These are phyloP conservation scores for Stegodyphus dumicola DNA, from an alignment of 1,140 invertebrate genomes.

Conservation along the genomic window DNA sequence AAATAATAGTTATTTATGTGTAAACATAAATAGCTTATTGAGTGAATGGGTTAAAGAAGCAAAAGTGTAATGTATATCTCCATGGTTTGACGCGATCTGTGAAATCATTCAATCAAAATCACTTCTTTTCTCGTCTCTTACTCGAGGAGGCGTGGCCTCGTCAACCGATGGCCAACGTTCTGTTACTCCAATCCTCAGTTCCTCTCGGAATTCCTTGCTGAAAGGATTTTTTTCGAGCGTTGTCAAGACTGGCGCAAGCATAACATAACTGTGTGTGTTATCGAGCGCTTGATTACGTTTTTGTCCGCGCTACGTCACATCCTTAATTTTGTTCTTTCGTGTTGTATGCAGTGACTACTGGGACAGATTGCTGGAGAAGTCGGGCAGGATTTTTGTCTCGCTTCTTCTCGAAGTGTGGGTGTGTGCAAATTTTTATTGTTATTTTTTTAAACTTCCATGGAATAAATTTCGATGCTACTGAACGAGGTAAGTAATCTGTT, in stretches of 20 bases:
- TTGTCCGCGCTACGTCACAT: no score
- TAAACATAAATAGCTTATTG: background rate
- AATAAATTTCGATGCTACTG: no score
- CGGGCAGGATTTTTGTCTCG: no score
- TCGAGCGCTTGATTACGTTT: background rate
- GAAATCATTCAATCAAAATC: conserved; percentile 13
- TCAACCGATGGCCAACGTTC: background rate
- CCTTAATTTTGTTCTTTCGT: no score
- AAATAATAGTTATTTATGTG: background rate
- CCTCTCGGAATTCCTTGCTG: no score
- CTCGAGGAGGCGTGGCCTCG: background rate
- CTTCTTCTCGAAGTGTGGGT: no score
- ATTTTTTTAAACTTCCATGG: no score
- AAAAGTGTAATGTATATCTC: background rate
- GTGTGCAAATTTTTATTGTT: no score
- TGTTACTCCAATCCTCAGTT: background rate
- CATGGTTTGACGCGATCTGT: background rate
- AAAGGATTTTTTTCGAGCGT: background rate
- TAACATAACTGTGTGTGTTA: background rate
- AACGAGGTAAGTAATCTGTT: no score
- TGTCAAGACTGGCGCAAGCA: background rate
- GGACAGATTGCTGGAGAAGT: no score
- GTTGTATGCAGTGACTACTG: no score
- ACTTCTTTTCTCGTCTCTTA: background rate
- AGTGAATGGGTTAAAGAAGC: background rate